Evolutionary conservation across 2,797 vertebrate species (phyloP).

Genomic region (Smutsia temminckii): DNA sequence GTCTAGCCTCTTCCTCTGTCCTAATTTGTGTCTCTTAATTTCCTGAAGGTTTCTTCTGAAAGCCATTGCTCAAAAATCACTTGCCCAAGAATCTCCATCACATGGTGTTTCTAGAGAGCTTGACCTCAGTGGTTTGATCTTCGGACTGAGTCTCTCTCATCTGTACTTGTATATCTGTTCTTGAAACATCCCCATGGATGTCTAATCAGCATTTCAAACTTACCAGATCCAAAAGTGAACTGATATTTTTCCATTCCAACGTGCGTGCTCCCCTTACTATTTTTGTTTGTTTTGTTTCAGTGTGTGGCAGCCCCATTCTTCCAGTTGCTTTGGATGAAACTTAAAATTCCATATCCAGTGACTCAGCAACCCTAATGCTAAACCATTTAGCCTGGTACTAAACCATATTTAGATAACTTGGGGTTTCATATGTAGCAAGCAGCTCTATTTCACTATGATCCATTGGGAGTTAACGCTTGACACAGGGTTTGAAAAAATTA

Average conservation of each 20-base stretch:
- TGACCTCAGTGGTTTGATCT: neutral
- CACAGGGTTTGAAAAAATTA: neutral
- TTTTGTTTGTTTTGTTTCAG: neutral
- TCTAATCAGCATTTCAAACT: neutral
- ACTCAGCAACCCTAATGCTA: neutral
- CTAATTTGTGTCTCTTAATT: neutral
- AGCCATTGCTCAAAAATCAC: neutral
- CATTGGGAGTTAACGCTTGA: neutral
- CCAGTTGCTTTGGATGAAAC: neutral
- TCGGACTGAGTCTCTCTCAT: neutral
- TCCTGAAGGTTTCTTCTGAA: neutral
- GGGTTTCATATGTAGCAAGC: neutral
- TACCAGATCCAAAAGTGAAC: neutral
- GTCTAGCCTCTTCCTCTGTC: neutral
- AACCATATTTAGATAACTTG: neutral
- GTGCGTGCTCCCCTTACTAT: neutral
- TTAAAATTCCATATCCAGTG: neutral
- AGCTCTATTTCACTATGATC: neutral
- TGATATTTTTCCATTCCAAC: neutral
- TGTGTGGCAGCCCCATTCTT: neutral
- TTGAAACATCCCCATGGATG: neutral
- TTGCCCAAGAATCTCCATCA: neutral
- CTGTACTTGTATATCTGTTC: neutral
- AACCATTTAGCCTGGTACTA: neutral
- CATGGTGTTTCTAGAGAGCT: neutral